phyloP scores from a whole-genome alignment of 37 sponge, comb jelly and placozoan species.

The Chondrosia reniformis region DNA sequence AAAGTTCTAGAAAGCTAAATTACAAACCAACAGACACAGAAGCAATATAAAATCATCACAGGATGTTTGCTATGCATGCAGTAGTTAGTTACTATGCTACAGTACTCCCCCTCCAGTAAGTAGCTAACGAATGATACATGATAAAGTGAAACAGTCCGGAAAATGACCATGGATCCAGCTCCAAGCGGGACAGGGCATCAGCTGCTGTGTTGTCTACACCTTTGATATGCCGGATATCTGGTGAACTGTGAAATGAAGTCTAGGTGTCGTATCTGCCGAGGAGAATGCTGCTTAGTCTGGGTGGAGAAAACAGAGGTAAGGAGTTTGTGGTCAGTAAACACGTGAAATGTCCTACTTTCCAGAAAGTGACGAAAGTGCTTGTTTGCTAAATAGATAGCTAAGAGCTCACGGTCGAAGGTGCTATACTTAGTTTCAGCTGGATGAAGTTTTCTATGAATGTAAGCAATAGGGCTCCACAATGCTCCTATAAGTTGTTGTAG shows the following conservation, averaged over 20 bases:
- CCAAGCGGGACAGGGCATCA: conserved; percentile 61
- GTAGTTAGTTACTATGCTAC: too few relatives aligned
- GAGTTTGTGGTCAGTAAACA: conserved; percentile 67
- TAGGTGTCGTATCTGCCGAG: conserved; percentile 49
- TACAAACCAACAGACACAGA: too few relatives aligned
- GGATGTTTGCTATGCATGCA: too few relatives aligned
- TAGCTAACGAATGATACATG: too few relatives aligned
- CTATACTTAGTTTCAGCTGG: conserved; percentile 60
- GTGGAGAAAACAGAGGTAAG: conserved; percentile 35
- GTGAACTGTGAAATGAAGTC: conserved; percentile 64
- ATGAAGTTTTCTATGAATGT: conserved; percentile 39
- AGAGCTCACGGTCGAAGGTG: conserved; percentile 56
- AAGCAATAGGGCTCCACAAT: conserved; percentile 55
- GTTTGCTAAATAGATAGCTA: conserved; percentile 46
- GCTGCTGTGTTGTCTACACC: conserved; percentile 52
- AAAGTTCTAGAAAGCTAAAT: too few relatives aligned
- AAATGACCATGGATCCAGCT: too few relatives aligned
- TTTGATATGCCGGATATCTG: conserved; percentile 47
- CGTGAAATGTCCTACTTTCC: conserved; percentile 48
- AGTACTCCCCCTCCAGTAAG: too few relatives aligned
- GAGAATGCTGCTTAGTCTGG: conserved; percentile 33
- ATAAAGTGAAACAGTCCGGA: too few relatives aligned
- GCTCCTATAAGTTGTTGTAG: conserved; percentile 42
- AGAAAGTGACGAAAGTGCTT: conserved; percentile 48
- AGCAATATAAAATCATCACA: too few relatives aligned